These are phyloP conservation scores for Tenthredo scrophulariae DNA, from an alignment of 2,888 invertebrate species.

Conservation along the genomic window DNA sequence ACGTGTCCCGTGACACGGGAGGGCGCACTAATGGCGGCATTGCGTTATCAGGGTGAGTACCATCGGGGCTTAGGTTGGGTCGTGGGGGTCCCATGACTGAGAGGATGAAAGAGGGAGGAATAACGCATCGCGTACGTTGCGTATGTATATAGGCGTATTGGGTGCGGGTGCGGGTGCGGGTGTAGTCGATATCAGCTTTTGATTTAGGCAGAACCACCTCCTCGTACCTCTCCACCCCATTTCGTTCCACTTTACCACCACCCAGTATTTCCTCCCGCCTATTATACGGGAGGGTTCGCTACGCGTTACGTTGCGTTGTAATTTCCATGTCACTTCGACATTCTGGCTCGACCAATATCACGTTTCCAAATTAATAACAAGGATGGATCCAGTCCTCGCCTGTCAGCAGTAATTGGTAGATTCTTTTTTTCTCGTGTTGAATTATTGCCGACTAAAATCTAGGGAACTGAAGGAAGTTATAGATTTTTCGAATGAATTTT, in stretches of 20 bases:
- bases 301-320: constrained; percentile 56
- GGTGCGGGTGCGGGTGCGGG: constrained; percentile 53
- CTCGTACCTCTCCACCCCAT: constrained; percentile 9
- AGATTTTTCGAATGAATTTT: background rate
- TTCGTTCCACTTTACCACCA: constrained; percentile 30
- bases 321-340: constrained; percentile 57
- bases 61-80: constrained; percentile 46
- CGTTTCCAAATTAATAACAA: constrained; percentile 60
- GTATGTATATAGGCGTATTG: background rate
- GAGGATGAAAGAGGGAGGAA: constrained; percentile 26
- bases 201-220: constrained; percentile 56
- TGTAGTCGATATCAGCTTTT: constrained; percentile 55
- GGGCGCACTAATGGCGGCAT: constrained; percentile 66
- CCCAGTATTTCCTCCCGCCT: constrained; percentile 15
- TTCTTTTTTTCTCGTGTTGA: background rate
- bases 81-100: constrained; percentile 14
- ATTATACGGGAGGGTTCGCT: constrained; percentile 55
- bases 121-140: constrained; percentile 10
- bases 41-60: constrained; percentile 64
- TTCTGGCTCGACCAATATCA: constrained; percentile 57
- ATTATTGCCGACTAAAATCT: background rate
- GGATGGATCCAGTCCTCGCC: constrained; percentile 19
- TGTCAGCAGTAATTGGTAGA: constrained; percentile 45
- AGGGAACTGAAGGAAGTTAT: background rate
- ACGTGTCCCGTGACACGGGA: constrained; percentile 66